Conservation (phyloP, 1,140 invertebrate species). For the Neodiprion lecontei region DNA sequence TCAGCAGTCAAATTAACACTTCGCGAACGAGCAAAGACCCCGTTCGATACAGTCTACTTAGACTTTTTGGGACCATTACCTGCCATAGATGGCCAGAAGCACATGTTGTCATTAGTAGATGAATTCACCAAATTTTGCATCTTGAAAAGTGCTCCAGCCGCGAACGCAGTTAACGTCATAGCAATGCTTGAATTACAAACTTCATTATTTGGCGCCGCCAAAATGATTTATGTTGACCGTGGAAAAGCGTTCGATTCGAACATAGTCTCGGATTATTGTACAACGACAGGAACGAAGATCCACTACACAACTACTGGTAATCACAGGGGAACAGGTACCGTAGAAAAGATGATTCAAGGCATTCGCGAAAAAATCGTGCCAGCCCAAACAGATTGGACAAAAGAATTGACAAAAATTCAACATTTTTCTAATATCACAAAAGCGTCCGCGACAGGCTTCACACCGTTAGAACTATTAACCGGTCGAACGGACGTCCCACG, state of each 20-base stretch:
- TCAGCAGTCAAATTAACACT: neutral
- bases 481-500: neutral
- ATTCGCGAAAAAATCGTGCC: neutral
- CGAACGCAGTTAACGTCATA: neutral
- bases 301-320: neutral
- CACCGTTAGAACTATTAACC: slow-evolving; percentile 3
- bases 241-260: neutral
- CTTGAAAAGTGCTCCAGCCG: neutral
- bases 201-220: neutral
- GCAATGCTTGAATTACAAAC: neutral
- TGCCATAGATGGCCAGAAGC: slow-evolving; percentile 25
- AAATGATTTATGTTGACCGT: neutral
- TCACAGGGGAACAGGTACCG: neutral
- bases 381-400: neutral
- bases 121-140: slow-evolving; percentile 11
- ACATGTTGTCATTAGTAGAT: slow-evolving; percentile 22
- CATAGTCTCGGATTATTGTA: neutral
- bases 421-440: neutral
- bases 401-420: neutral
- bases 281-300: too few species aligned
- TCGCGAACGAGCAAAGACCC: neutral
- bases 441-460: neutral
- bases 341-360: neutral
- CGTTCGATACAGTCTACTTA: slow-evolving; percentile 20
- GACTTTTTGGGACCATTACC: slow-evolving; percentile 50